Evolutionary conservation across 2,113 vertebrate genomes (phyloP).

Genomic region (Atherinomorus stipes): DNA sequence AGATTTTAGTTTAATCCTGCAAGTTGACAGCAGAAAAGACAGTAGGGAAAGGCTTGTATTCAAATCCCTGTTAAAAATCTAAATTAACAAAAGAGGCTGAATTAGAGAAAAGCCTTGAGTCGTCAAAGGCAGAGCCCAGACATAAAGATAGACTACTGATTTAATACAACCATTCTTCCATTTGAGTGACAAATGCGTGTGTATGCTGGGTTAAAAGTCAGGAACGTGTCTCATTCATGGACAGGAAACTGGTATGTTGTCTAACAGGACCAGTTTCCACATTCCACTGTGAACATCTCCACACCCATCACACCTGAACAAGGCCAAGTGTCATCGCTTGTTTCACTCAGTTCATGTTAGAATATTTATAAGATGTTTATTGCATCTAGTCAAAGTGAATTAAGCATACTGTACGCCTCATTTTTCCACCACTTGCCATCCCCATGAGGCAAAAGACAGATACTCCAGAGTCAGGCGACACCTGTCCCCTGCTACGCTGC

Average conservation of each 20-base stretch:
- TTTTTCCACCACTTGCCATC: slow-evolving; percentile 4
- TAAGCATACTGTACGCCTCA: background rate
- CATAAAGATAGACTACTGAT: too few relatives aligned
- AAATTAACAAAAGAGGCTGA: too few relatives aligned
- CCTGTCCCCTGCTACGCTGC: slow-evolving; percentile 33
- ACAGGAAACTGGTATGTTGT: slow-evolving; percentile 51
- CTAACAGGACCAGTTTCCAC: slow-evolving; percentile 47
- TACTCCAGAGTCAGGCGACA: slow-evolving; percentile 51
- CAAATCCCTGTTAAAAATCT: too few relatives aligned
- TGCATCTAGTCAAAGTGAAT: background rate
- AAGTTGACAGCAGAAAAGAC: background rate
- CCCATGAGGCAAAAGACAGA: slow-evolving; percentile 33
- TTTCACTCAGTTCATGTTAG: background rate
- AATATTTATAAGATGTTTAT: background rate
- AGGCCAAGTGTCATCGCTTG: background rate
- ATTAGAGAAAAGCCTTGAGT: background rate
- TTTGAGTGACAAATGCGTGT: too few relatives aligned
- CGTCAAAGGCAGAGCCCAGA: too few relatives aligned
- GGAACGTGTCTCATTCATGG: background rate
- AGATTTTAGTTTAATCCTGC: background rate
- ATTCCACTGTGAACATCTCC: slow-evolving; percentile 41
- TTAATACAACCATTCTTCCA: too few relatives aligned
- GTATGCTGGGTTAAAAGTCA: background rate
- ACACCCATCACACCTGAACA: slow-evolving; percentile 16
- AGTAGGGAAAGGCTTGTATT: background rate